Evolutionary conservation across 2,113 vertebrate species (phyloP).

Genomic region (Ochotona curzoniae): DNA sequence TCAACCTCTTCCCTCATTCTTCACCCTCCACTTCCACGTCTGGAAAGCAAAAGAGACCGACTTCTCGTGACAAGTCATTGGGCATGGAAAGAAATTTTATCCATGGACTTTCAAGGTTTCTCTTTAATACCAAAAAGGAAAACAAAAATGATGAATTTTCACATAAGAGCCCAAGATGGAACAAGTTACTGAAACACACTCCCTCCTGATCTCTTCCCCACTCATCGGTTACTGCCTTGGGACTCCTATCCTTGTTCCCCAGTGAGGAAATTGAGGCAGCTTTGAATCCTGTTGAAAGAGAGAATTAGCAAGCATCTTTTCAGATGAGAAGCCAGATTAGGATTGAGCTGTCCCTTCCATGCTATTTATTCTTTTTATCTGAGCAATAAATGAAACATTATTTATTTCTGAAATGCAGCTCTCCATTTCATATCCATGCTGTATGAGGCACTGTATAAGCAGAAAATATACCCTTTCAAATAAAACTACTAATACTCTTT

Average conservation of each 20-base stretch:
- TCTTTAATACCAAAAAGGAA: constrained; percentile 49
- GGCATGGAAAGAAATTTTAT: constrained; percentile 27
- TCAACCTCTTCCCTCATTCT: neutral
- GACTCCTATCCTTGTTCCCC: neutral
- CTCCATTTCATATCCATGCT: neutral
- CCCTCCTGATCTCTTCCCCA: neutral
- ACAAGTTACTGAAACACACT: constrained; percentile 7
- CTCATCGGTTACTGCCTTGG: neutral
- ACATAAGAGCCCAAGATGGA: neutral
- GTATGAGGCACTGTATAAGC: neutral
- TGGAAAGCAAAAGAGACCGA: constrained; percentile 15
- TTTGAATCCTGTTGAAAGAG: neutral
- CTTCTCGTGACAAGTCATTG: constrained; percentile 1
- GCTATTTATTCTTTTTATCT: constrained; percentile 33
- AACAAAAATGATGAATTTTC: constrained; percentile 19
- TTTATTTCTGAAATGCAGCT: constrained; percentile 30
- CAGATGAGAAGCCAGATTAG: neutral
- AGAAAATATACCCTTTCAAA: neutral
- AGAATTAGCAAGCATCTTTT: neutral
- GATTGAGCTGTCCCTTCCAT: neutral
- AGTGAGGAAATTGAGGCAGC: neutral
- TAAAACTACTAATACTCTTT: neutral
- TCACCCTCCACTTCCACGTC: neutral
- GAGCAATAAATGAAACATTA: neutral
- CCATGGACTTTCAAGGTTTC: neutral